Percentiles rank a stretch among this genome's conserved stretches.
phyloP scores from a whole-genome alignment of 2,797 vertebrate genomes.

The Helostoma temminkii region DNA sequence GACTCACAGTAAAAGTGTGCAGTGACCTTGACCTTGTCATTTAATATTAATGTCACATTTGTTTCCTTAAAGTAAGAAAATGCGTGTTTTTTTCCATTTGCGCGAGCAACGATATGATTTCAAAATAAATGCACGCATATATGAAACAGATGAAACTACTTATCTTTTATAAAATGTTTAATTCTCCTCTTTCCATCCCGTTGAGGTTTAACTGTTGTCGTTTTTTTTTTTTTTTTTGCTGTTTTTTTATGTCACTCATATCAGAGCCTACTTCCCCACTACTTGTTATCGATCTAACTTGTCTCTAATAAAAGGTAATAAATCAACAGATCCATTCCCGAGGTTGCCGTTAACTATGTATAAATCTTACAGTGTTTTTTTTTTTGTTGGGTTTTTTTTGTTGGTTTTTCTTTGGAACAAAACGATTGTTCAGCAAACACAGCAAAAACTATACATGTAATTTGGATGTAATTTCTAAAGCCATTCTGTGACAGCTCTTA shows the following conservation, averaged over 20 bases:
- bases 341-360: not conserved
- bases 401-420: not conserved
- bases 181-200: not conserved
- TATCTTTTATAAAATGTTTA: too few species aligned
- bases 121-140: not conserved
- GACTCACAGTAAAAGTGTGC: not conserved
- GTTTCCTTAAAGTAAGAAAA: not conserved
- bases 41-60: not conserved
- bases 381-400: too few species aligned
- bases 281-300: not conserved
- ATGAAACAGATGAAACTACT: not conserved
- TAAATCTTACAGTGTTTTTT: not conserved
- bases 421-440: not conserved
- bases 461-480: not conserved
- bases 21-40: not conserved
- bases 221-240: slow-evolving; percentile 11
- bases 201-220: not conserved
- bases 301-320: not conserved
- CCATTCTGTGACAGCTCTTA: not conserved
- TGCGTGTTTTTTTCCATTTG: not conserved
- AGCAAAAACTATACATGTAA: not conserved
- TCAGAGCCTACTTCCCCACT: not conserved
- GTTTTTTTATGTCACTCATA: not conserved
- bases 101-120: not conserved
- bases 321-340: not conserved